Conservation (phyloP, 53 echinoderm and acorn worm genomes). For the Luidia sarsii region DNA sequence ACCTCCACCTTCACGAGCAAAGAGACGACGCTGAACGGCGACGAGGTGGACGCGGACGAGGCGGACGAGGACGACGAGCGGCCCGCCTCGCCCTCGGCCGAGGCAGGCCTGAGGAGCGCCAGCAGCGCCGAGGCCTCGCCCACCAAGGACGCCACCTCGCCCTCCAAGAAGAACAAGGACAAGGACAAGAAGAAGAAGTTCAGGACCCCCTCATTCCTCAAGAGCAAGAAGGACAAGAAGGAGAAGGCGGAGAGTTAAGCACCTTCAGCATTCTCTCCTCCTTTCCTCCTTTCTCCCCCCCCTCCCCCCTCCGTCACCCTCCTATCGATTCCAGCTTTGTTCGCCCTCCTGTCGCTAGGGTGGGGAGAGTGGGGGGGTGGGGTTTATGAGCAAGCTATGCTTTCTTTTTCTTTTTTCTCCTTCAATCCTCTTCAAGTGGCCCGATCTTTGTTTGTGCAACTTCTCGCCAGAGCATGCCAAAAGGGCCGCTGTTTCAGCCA, state of each 20-base stretch:
- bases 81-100: constrained; percentile 66
- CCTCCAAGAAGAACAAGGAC: constrained; percentile 89
- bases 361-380: too few relatives aligned
- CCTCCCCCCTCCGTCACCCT: not conserved
- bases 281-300: constrained; percentile 9
- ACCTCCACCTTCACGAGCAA: constrained; percentile 81
- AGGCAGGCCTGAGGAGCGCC: constrained; percentile 45
- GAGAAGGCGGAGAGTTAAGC: constrained; percentile 84
- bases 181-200: constrained; percentile 90
- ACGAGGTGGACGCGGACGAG: constrained; percentile 63
- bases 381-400: too few relatives aligned
- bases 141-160: constrained; percentile 90
- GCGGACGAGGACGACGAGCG: constrained; percentile 79
- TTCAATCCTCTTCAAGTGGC: constrained; percentile 36
- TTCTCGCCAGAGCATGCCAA: too few relatives aligned
- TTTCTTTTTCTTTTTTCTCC: not conserved
- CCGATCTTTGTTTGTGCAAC: too few relatives aligned
- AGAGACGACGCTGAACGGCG: constrained; percentile 66
- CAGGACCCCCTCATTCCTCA: constrained; percentile 98
- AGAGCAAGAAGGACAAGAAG: constrained; percentile 92
- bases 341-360: too few relatives aligned
- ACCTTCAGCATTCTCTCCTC: not conserved
- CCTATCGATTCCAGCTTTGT: not conserved
- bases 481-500: too few relatives aligned
- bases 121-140: constrained; percentile 92